Percentiles rank a stretch among this genome's conserved stretches.
phyloP scores from a whole-genome alignment of 2,113 vertebrate genomes.

The Xiphophorus maculatus region DNA sequence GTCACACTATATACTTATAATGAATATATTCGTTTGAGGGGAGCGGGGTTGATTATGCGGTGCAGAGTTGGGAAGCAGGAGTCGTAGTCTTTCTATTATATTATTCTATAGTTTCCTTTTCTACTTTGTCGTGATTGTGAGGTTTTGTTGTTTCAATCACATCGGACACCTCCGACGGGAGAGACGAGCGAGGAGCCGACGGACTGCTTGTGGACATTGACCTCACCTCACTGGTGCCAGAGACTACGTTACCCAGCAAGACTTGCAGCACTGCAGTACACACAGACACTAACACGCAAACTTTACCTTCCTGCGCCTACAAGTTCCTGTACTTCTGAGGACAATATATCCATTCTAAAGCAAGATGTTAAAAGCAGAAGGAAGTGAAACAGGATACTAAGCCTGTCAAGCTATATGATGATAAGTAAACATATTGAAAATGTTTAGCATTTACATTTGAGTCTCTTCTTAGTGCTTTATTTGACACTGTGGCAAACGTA shows the following conservation, averaged over 20 bases:
- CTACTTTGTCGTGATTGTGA: conserved; percentile 73
- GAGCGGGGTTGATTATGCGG: conserved; percentile 25
- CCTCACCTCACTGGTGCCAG: conserved; percentile 51
- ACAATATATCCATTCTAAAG: conserved; percentile 1
- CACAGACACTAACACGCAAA: conserved; percentile 17
- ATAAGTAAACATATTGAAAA: too few species aligned
- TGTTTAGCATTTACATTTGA: too few species aligned
- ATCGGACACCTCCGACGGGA: conserved; percentile 56
- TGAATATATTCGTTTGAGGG: conserved; percentile 43
- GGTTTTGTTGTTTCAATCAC: conserved; percentile 68
- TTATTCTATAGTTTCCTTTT: conserved; percentile 72
- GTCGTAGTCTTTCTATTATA: conserved; percentile 74
- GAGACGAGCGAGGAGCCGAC: conserved; percentile 16
- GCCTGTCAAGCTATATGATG: neutral
- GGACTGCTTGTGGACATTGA: conserved; percentile 46
- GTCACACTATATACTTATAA: conserved; percentile 72
- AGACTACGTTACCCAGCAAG: conserved; percentile 43
- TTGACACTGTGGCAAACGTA: too few species aligned
- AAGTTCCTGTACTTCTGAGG: conserved; percentile 52
- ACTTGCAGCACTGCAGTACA: conserved; percentile 33
- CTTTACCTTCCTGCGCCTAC: conserved; percentile 10
- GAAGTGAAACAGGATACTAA: neutral
- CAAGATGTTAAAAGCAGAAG: neutral
- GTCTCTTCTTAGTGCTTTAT: too few species aligned
- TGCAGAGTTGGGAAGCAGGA: conserved; percentile 53